Percentiles rank a stretch among this genome's conserved stretches.
Evolutionary conservation across 2,888 invertebrate genomes (phyloP).

Genomic region (Sinelater perroti): DNA sequence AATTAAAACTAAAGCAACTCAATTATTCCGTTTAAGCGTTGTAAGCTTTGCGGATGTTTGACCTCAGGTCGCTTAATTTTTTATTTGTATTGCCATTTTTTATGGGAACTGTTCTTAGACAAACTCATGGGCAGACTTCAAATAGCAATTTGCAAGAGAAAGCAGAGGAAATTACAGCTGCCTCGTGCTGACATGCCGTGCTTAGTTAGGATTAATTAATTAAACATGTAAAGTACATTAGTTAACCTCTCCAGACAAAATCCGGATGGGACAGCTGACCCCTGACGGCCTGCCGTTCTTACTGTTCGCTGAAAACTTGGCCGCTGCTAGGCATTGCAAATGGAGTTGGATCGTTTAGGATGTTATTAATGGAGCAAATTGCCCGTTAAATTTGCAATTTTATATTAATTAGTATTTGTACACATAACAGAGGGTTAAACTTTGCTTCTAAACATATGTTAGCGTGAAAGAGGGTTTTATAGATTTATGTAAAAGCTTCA

Average conservation of each 20-base stretch:
- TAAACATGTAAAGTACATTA: conserved; percentile 31
- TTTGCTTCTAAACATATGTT: too few relatives aligned
- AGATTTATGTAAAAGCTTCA: too few relatives aligned
- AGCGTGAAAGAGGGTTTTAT: too few relatives aligned
- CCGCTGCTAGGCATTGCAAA: conserved; percentile 3
- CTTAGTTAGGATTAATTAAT: conserved; percentile 25
- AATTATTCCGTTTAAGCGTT: conserved; percentile 12
- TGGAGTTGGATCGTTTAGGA: conserved; percentile 5
- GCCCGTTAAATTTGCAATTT: too few relatives aligned
- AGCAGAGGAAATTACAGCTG: background rate
- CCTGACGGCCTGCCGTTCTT: conserved; percentile 19
- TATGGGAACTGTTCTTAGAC: too few relatives aligned
- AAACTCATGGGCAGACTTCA: too few relatives aligned
- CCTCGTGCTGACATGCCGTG: conserved; percentile 9
- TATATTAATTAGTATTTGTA: too few relatives aligned
- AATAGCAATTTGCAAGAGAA: too few relatives aligned
- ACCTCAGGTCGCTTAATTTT: too few relatives aligned
- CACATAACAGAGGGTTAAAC: too few relatives aligned
- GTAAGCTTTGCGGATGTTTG: conserved; percentile 15
- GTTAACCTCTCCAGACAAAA: conserved; percentile 22
- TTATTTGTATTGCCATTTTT: too few relatives aligned
- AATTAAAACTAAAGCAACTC: conserved; percentile 30
- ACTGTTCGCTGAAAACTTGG: conserved; percentile 19
- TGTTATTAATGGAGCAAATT: too few relatives aligned
- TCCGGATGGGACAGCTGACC: conserved; percentile 13